phyloP scores from a whole-genome alignment of 2,888 invertebrate species.

The Lepidonotus clava region DNA sequence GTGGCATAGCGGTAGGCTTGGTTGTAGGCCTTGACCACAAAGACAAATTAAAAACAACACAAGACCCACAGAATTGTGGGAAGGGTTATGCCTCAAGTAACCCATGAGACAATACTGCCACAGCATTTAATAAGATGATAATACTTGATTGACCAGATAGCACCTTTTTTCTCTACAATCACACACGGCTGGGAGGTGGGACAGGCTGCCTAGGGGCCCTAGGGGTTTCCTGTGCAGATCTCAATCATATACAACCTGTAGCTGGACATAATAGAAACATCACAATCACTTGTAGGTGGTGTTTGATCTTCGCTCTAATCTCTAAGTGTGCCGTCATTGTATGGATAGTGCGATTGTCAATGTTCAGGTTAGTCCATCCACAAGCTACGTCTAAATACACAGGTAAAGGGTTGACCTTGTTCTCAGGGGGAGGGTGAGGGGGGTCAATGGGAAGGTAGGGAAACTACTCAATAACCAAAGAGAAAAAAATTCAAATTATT shows the following conservation, averaged over 20 bases:
- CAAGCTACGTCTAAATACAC: slow-evolving; percentile 2
- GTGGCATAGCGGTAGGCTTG: not conserved
- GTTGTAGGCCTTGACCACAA: not conserved
- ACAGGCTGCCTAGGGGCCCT: not conserved
- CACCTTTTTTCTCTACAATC: not conserved
- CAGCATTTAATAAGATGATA: too few species aligned
- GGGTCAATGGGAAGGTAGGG: too few species aligned
- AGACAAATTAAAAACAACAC: not conserved
- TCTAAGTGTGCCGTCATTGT: slow-evolving; percentile 30
- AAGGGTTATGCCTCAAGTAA: too few species aligned
- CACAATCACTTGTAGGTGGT: slow-evolving; percentile 1
- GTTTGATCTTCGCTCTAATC: not conserved
- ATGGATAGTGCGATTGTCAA: slow-evolving; percentile 48
- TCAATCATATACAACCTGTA: slow-evolving; percentile 9
- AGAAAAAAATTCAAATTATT: too few species aligned
- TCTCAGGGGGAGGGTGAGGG: not conserved
- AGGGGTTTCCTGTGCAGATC: not conserved
- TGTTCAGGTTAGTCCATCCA: slow-evolving; percentile 18
- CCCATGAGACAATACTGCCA: too few species aligned
- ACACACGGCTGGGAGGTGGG: not conserved
- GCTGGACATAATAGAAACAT: slow-evolving; percentile 18
- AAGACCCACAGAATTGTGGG: too few species aligned
- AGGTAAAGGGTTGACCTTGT: too few species aligned
- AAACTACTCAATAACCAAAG: too few species aligned
- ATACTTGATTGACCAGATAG: too few species aligned